A percentile compares a stretch with the other conserved stretches of the same genome.
Evolutionary conservation across 2,797 vertebrate species (phyloP).

Genomic region (Pelochelys cantorii): DNA sequence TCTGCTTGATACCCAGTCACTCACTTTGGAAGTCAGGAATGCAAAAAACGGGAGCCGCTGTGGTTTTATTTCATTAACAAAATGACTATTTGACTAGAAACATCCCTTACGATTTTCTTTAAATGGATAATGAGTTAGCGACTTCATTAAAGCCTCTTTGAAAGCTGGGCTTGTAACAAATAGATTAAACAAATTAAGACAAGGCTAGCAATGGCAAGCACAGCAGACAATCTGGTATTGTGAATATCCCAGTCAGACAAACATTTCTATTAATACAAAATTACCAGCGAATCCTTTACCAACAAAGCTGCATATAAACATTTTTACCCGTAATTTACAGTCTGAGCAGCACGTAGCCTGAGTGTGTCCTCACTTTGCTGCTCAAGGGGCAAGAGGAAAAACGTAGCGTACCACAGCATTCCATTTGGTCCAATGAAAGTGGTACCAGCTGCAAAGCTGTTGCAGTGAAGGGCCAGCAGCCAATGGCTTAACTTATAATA

Average conservation of each 20-base stretch:
- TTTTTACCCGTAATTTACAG: not conserved
- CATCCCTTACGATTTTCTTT: accelerated
- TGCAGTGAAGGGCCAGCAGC: not conserved
- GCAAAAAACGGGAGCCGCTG: accelerated
- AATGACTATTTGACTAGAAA: accelerated
- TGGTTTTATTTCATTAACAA: accelerated
- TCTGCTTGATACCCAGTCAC: accelerated
- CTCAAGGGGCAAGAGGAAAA: not conserved
- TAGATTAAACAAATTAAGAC: accelerated
- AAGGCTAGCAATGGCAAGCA: accelerated
- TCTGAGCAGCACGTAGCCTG: not conserved
- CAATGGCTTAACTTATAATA: not conserved
- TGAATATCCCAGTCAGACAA: accelerated
- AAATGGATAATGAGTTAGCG: accelerated
- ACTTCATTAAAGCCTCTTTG: accelerated
- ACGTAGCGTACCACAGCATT: not conserved
- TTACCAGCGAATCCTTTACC: not conserved
- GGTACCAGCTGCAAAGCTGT: not conserved
- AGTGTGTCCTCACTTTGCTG: not conserved
- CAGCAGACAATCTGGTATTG: not conserved
- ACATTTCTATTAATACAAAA: not conserved
- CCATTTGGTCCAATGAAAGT: not conserved
- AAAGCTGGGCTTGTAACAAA: not conserved
- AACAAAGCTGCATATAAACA: not conserved
- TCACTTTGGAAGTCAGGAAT: accelerated